These are phyloP conservation scores for Peromyscus attwateri DNA, from an alignment of 2,797 vertebrate genomes.

Conservation along the genomic window DNA sequence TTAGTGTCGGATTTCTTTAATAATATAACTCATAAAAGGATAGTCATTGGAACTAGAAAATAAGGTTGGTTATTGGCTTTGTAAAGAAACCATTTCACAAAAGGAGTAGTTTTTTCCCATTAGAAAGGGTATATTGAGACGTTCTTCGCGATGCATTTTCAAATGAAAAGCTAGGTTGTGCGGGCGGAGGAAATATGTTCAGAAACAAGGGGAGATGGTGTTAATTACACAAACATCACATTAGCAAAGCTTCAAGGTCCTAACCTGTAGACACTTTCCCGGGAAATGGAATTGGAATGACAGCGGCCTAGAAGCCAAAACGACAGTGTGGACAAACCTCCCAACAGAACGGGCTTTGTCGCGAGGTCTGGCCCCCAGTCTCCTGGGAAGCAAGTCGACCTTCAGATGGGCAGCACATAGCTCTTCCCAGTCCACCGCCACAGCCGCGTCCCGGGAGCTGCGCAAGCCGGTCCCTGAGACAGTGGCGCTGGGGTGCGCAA, in stretches of 20 bases:
- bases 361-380: neutral
- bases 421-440: neutral
- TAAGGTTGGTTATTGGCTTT: constrained; percentile 71
- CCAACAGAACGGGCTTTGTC: neutral
- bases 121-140: constrained; percentile 72
- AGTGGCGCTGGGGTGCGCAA: neutral
- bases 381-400: neutral
- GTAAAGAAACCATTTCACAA: constrained; percentile 66
- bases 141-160: constrained; percentile 44
- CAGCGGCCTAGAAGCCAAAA: neutral
- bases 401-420: neutral
- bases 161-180: neutral
- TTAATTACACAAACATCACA: constrained; percentile 70
- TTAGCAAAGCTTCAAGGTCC: constrained; percentile 49
- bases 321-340: neutral
- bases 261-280: constrained; percentile 12
- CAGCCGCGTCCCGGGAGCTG: neutral
- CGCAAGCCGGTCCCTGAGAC: neutral
- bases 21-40: constrained; percentile 80
- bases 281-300: constrained; percentile 55
- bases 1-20: constrained; percentile 86
- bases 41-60: constrained; percentile 76
- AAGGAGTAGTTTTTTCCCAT: constrained; percentile 72
- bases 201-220: constrained; percentile 42
- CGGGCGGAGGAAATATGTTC: constrained; percentile 19